Evolutionary conservation across 1,140 invertebrate genomes (phyloP), one percentile per base, ranked within the genome.

Genomic region (Bombus waltoni): DNA sequence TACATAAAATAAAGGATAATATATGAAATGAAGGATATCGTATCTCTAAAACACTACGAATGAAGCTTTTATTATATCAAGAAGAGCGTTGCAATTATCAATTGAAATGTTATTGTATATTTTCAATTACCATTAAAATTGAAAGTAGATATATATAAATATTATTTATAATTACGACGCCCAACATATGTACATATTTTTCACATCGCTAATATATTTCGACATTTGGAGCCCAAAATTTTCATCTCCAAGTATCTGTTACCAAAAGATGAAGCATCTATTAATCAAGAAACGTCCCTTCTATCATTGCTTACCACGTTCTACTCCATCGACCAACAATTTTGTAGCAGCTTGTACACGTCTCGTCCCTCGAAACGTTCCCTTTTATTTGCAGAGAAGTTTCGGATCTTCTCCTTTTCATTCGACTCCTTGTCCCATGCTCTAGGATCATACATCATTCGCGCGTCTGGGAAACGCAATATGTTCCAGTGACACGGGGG

Each of bases 401-500:
- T 53, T 59, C 18, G 28, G 5, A 35, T 35, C 77, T 72, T 35
- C 73, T 66, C 53, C 72, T 57, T 89, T 79, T 62, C 40, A n/a
- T 73, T 75, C 77, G 70, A 15, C 47, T 79, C 65, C 42, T 35
- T 13, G 68, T 40, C 5, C n/a, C 32, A 53, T 57, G 70, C 35
- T 11, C 32, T 15, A 38, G 70, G 72, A 53, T 73, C 65, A 76
- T 83, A 59, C 38, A 84, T 84, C 81, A 84, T 80, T 57, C 73
- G 59, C 71, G 76, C 9, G 68, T 65, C 70, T 68, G 53, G 32
- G 42, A 72, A 86, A 83, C 72, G 81, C 57, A 86, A 86, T 86
- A 77, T 76, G 73, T 71, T 66, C 38, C 53, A 42, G 6, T 8
- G 79, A 81, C 71, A 66, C 72, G 65, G 11, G 53, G 62, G 80